Conservation (phyloP, 2,113 vertebrate species). For the Corythaeola cristata region DNA sequence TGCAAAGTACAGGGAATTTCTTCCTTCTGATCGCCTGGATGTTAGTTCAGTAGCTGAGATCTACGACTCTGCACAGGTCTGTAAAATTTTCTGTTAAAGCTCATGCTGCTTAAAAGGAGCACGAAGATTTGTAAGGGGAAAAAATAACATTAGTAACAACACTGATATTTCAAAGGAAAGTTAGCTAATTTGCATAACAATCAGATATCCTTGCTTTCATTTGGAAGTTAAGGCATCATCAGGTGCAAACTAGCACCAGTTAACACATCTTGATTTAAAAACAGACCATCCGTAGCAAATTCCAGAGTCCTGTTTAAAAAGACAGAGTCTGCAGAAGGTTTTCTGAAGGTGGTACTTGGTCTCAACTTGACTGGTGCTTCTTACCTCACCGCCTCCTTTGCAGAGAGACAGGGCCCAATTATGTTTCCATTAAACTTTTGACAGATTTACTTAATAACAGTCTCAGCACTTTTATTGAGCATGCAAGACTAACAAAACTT, state of each 20-base stretch:
- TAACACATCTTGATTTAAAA: constrained; percentile 56
- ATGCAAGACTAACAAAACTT: constrained; percentile 91
- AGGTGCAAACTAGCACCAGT: constrained; percentile 63
- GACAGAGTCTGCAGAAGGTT: constrained; percentile 67
- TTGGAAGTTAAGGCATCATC: constrained; percentile 69
- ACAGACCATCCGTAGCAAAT: constrained; percentile 65
- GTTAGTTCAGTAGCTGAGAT: constrained; percentile 49
- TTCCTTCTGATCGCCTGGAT: background rate
- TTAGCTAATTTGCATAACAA: constrained; percentile 66
- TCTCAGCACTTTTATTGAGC: constrained; percentile 88
- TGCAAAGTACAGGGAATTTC: constrained; percentile 26
- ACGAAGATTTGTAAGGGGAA: background rate
- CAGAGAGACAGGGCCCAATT: constrained; percentile 71
- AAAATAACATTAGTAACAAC: constrained; percentile 60
- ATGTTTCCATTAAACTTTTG: constrained; percentile 78
- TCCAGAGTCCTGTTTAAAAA: constrained; percentile 52
- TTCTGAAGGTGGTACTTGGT: constrained; percentile 60
- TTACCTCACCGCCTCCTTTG: constrained; percentile 69
- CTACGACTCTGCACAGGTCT: constrained; percentile 58
- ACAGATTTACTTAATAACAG: constrained; percentile 85
- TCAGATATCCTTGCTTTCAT: constrained; percentile 63
- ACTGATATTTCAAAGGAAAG: constrained; percentile 55
- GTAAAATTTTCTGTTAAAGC: constrained; percentile 15
- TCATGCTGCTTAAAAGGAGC: constrained; percentile 4
- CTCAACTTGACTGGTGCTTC: constrained; percentile 78